A percentile compares a stretch with the other conserved stretches of the same genome.
Conservation (phyloP, 2,797 vertebrate species). For the Gallinago solitaria region DNA sequence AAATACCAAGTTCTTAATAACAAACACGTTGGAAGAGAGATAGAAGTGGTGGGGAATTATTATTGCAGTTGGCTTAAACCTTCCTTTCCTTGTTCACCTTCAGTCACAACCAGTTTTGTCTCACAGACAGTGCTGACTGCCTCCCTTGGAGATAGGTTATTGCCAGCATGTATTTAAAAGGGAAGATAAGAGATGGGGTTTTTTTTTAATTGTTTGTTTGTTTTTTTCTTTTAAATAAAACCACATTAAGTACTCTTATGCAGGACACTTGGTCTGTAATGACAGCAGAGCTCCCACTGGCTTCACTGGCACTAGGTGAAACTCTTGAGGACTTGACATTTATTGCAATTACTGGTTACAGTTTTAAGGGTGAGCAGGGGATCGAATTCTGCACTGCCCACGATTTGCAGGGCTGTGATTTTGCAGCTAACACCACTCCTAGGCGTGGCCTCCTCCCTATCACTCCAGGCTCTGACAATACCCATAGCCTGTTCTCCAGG, state of each 20-base stretch:
- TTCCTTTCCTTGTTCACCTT: background rate
- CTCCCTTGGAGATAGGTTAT: background rate
- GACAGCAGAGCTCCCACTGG: background rate
- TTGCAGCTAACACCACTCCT: background rate
- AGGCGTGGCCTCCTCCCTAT: background rate
- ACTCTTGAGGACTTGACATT: background rate
- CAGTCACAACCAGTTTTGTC: background rate
- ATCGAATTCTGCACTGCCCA: accelerated
- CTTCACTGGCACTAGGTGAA: background rate
- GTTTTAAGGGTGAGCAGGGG: background rate
- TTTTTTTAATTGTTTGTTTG: no score
- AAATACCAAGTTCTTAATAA: slow-evolving; percentile 31
- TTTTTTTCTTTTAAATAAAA: background rate
- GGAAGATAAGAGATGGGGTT: background rate
- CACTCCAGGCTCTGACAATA: background rate
- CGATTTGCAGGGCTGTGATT: background rate
- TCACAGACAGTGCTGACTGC: background rate
- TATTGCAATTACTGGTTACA: background rate
- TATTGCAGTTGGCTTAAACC: background rate
- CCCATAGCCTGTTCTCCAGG: background rate
- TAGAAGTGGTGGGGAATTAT: background rate
- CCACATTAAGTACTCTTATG: background rate
- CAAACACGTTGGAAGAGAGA: background rate
- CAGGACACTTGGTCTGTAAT: background rate
- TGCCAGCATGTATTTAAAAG: background rate